Conservation (phyloP, 2,888 invertebrate species). For the Orthonychiurus folsomi region DNA sequence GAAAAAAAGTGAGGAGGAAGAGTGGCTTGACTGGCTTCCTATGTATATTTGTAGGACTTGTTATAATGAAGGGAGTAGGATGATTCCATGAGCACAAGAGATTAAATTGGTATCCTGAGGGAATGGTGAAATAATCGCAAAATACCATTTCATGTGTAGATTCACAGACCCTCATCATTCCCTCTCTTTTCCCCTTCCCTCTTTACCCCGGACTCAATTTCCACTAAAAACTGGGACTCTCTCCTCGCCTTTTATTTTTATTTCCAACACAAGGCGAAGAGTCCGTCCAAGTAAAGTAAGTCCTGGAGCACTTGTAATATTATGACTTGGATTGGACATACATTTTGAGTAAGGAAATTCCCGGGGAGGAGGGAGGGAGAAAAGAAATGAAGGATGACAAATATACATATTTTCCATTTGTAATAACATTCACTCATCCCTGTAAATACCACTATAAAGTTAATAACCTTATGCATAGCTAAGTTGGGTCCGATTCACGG, state of each 20-base stretch:
- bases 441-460: slow-evolving; percentile 39
- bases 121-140: slow-evolving; percentile 41
- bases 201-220: slow-evolving; percentile 4
- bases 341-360: neutral
- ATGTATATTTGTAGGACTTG: neutral
- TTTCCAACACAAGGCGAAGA: no score
- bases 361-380: slow-evolving; percentile 7
- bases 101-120: slow-evolving; percentile 41
- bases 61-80: slow-evolving; percentile 34
- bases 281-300: no score
- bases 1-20: slow-evolving; percentile 9
- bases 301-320: neutral
- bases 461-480: slow-evolving; percentile 40
- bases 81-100: slow-evolving; percentile 37
- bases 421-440: slow-evolving; percentile 40
- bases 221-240: slow-evolving; percentile 1
- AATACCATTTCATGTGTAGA: slow-evolving; percentile 34
- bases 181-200: neutral
- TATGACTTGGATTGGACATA: neutral
- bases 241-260: slow-evolving; percentile 1
- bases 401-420: slow-evolving; percentile 39
- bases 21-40: no score
- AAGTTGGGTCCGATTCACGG: slow-evolving; percentile 22
- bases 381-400: slow-evolving; percentile 39
- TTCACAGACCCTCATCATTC: neutral